Percentiles rank a stretch among this genome's conserved stretches.
Evolutionary conservation across 2,888 invertebrate species (phyloP).

Genomic region (Calliopum simillimum): DNA sequence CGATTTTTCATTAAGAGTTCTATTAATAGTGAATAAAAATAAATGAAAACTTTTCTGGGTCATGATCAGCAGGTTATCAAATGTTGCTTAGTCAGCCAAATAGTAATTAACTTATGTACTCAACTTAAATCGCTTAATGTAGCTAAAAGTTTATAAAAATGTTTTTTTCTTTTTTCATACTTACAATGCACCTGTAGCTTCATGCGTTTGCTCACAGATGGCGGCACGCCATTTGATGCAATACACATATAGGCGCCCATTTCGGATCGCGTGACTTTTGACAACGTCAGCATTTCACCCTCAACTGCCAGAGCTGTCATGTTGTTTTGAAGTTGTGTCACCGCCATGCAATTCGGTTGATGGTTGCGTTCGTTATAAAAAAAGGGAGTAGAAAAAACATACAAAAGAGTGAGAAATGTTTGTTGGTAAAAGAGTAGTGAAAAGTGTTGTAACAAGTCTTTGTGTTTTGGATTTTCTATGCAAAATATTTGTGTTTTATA

Average conservation of each 20-base stretch:
- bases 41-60: conserved; percentile 53
- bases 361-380: conserved; percentile 32
- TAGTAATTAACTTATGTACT: too few species aligned
- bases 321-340: conserved; percentile 44
- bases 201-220: conserved; percentile 89
- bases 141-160: too few species aligned
- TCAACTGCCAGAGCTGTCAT: conserved; percentile 76
- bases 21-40: conserved; percentile 47
- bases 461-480: too few species aligned
- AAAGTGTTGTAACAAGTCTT: neutral
- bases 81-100: too few species aligned
- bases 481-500: too few species aligned
- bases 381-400: neutral
- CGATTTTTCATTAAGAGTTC: conserved; percentile 29
- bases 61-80: conserved; percentile 24
- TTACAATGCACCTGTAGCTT: conserved; percentile 93
- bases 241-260: conserved; percentile 92
- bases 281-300: conserved; percentile 83
- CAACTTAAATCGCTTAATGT: too few species aligned
- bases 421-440: conserved; percentile 32
- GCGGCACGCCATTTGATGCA: conserved; percentile 89
- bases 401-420: neutral
- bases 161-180: conserved; percentile 67
- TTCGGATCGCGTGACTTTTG: conserved; percentile 89
- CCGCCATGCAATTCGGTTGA: neutral